These are phyloP conservation scores for Procambarus virginalis DNA, from an alignment of 1,140 invertebrate genomes.

Conservation along the genomic window DNA sequence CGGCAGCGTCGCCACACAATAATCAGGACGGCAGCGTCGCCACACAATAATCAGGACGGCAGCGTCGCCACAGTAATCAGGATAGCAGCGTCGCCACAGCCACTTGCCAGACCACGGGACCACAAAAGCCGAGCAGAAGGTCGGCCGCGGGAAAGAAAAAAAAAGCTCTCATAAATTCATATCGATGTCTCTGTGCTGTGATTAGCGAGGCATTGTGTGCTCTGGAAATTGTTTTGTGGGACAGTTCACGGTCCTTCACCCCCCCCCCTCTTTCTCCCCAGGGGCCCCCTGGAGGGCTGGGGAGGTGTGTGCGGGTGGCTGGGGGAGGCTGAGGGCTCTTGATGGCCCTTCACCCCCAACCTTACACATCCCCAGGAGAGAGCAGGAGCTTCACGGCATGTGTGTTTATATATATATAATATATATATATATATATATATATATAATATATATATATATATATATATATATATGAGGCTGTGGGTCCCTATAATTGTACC, in stretches of 20 bases:
- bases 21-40: too few species aligned
- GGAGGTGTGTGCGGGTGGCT: neutral
- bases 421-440: too few species aligned
- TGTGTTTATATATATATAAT: too few species aligned
- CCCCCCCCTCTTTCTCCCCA: neutral
- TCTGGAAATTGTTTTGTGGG: slow-evolving; percentile 38
- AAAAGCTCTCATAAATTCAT: slow-evolving; percentile 20
- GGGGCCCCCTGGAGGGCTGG: neutral
- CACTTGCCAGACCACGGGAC: neutral
- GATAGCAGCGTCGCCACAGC: too few species aligned
- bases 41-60: too few species aligned
- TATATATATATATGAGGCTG: too few species aligned
- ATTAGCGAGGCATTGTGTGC: slow-evolving; percentile 31
- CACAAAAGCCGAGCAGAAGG: neutral
- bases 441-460: too few species aligned
- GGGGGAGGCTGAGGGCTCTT: neutral
- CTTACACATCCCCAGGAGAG: too few species aligned
- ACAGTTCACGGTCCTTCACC: slow-evolving; percentile 19
- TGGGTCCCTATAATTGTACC: too few species aligned
- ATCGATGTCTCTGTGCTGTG: slow-evolving; percentile 28
- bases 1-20: too few species aligned
- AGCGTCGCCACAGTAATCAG: neutral
- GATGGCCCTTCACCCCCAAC: too few species aligned
- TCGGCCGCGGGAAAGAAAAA: neutral
- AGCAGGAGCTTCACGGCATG: too few species aligned